Evolutionary conservation across 2,113 vertebrate genomes (phyloP).

Genomic region (Dromaius novaehollandiae): DNA sequence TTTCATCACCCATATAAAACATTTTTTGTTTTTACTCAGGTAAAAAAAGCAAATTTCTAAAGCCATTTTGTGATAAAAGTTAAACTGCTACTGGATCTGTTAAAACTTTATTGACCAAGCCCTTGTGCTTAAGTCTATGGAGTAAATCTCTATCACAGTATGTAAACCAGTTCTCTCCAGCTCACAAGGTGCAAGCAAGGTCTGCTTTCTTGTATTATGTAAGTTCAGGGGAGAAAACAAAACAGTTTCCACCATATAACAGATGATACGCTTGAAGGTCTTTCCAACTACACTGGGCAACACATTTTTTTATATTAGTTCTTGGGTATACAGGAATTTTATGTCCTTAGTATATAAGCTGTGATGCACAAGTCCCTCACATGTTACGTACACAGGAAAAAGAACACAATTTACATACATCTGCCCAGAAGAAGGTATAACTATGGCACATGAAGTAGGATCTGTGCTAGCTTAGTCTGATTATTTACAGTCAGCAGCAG

Average conservation of each 20-base stretch:
- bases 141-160: neutral
- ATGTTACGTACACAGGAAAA: neutral
- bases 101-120: neutral
- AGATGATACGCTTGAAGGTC: neutral
- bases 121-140: neutral
- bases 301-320: neutral
- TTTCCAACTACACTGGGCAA: neutral
- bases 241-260: neutral
- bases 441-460: neutral
- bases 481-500: neutral
- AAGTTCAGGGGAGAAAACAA: neutral
- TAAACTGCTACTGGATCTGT: neutral
- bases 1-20: neutral
- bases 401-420: neutral
- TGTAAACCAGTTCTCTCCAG: neutral
- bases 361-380: neutral
- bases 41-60: neutral
- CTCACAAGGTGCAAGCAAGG: neutral
- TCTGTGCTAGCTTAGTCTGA: neutral
- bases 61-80: neutral
- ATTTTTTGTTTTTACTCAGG: neutral
- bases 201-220: neutral
- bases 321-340: neutral
- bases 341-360: neutral
- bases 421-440: neutral